These are phyloP conservation scores for Diachrysia chrysitis DNA, from an alignment of 2,888 invertebrate genomes.

Conservation along the genomic window DNA sequence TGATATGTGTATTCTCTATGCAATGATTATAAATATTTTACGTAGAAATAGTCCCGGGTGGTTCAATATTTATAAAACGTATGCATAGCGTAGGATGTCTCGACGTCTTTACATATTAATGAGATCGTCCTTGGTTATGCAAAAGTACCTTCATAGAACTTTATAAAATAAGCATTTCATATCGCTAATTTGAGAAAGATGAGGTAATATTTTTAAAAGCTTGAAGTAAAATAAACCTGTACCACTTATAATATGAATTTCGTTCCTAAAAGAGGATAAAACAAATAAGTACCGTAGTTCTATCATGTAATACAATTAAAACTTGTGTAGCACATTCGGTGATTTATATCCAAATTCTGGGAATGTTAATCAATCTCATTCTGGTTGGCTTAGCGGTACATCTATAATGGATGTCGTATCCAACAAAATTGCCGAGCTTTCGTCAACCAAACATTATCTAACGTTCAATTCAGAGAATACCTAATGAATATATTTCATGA, in stretches of 20 bases:
- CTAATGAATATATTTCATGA: background rate
- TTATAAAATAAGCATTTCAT: background rate
- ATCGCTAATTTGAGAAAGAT: too few species aligned
- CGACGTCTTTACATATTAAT: slow-evolving; percentile 1
- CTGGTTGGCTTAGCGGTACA: slow-evolving; percentile 41
- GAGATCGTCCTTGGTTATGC: background rate
- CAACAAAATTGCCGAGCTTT: slow-evolving; percentile 50
- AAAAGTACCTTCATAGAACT: background rate
- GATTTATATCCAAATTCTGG: slow-evolving; percentile 24
- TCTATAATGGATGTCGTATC: slow-evolving; percentile 58
- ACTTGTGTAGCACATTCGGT: slow-evolving; percentile 15
- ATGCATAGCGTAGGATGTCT: slow-evolving; percentile 3
- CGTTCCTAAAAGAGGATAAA: background rate
- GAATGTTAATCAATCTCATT: slow-evolving; percentile 57
- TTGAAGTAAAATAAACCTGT: too few species aligned
- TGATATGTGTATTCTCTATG: background rate
- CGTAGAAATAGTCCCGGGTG: background rate
- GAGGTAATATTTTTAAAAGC: too few species aligned
- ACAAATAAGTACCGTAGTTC: slow-evolving; percentile 1
- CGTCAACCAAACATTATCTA: slow-evolving; percentile 50
- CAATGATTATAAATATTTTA: background rate
- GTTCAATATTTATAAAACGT: slow-evolving; percentile 4
- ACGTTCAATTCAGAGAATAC: slow-evolving; percentile 9
- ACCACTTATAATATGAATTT: too few species aligned
- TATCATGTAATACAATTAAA: slow-evolving; percentile 7